phyloP scores from a whole-genome alignment of 2,888 invertebrate genomes.

The Melipona bicolor region DNA sequence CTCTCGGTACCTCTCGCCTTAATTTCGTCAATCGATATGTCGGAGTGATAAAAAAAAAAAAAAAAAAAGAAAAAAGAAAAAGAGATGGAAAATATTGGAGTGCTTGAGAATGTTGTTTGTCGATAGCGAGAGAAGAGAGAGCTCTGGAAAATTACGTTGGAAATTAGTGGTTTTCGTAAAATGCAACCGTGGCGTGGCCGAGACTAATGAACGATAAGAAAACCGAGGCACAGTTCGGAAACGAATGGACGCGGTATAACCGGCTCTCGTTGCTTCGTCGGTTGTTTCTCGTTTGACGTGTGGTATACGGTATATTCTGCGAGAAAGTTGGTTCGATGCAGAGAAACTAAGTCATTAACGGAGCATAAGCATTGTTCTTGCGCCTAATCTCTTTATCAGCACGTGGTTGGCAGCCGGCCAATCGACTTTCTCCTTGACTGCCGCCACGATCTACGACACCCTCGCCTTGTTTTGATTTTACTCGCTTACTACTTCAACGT shows the following conservation, averaged over 20 bases:
- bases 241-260: background rate
- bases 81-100: background rate
- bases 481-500: slow-evolving; percentile 16
- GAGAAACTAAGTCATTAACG: slow-evolving; percentile 46
- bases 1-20: slow-evolving; percentile 30
- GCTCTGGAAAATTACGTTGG: slow-evolving; percentile 5
- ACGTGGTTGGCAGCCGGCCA: slow-evolving; percentile 77
- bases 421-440: slow-evolving; percentile 64
- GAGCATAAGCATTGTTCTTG: slow-evolving; percentile 78
- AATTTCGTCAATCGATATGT: slow-evolving; percentile 13
- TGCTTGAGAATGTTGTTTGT: background rate
- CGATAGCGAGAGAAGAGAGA: background rate
- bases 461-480: slow-evolving; percentile 50
- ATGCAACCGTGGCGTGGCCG: slow-evolving; percentile 1
- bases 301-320: slow-evolving; percentile 3
- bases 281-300: background rate
- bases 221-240: background rate
- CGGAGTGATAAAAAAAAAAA: background rate
- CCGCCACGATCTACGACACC: slow-evolving; percentile 38
- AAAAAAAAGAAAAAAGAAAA: background rate
- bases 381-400: slow-evolving; percentile 82
- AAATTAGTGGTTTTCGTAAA: slow-evolving; percentile 28
- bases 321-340: background rate
- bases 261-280: background rate
- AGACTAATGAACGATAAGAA: slow-evolving; percentile 3